These are phyloP conservation scores for Amazona finschi DNA, from an alignment of 2,797 vertebrate genomes.

Conservation along the genomic window DNA sequence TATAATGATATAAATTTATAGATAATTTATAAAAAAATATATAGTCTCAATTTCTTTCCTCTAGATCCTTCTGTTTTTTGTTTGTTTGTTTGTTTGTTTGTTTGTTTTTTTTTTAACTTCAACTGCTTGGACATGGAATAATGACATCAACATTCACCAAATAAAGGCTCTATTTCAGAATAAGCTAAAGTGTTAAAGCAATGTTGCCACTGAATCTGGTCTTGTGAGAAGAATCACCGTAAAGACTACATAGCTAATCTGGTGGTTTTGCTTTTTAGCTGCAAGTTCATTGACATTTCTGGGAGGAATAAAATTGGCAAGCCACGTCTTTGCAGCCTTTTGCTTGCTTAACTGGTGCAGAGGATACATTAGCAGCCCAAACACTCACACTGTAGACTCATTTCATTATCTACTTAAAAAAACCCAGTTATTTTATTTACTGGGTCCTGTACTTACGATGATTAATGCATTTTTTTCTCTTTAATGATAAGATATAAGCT, in stretches of 20 bases:
- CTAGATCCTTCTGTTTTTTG: background rate
- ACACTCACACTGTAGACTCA: background rate
- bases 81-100: background rate
- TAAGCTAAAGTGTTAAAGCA: background rate
- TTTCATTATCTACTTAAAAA: background rate
- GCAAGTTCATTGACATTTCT: background rate
- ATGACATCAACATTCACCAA: background rate
- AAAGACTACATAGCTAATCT: background rate
- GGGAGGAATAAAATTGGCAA: slow-evolving; percentile 20
- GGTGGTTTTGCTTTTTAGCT: background rate
- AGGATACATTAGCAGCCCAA: background rate
- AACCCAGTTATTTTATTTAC: background rate
- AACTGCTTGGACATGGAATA: background rate
- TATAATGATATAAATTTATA: background rate
- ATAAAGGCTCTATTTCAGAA: background rate
- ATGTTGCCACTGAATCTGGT: background rate
- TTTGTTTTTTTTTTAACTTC: background rate
- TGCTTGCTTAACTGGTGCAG: background rate
- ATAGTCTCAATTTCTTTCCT: background rate
- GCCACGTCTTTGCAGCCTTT: background rate
- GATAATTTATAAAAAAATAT: background rate
- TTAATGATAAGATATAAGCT: background rate
- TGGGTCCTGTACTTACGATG: background rate
- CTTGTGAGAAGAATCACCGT: background rate
- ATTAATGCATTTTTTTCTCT: background rate